Evolutionary conservation across 2,888 invertebrate genomes (phyloP), one percentile per base, ranked within the genome.

Genomic region (Elmis aenea): DNA sequence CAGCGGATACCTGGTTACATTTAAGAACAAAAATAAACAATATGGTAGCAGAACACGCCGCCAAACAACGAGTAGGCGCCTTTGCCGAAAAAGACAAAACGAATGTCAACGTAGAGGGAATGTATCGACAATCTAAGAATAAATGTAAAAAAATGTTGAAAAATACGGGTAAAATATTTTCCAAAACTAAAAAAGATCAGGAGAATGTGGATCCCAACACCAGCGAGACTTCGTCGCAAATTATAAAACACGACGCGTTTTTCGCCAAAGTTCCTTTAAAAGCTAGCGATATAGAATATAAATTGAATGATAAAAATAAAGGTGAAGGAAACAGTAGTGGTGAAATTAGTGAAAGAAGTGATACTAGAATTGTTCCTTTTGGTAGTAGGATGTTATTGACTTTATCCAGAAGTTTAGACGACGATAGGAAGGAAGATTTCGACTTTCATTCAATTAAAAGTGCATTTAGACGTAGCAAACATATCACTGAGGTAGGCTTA

Each of bases 61-160:
- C 61, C 2, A 61, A 63, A 25, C 67, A 66, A 38, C 46, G 62
- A 20, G 66, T 66, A 2, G 66, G 66, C 1, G 65, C 65, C 4
- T 64, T 58, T 33, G 38, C 40, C 3, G 63, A 67, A 10, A 61
- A 55, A 32, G 64, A 65, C 10, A 62, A 59, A 36, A 37, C 60
- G 6, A 46, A 48, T 1, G 55, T 62, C 2, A 64, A 64, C 29
- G 48, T 69, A 6, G 67, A 68, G 42, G 66, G 62, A 42, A 58
- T 68, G 52, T 66, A 66, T 46, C 66, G 64, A 50, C 59, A 52
- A 25, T 67, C 67, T 2, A 66, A 64, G 42, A 58, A 54, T 30
- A 66, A 64, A 41, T 67, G 66, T 50, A 64, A 60, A 41, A 62
- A 58, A 33, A 59, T 66, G 26, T 42, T 67, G 10, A 57, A 53